Base-by-base conservation (phyloP, 2,888 invertebrate genomes). In the Oligia latruncula region DNA sequence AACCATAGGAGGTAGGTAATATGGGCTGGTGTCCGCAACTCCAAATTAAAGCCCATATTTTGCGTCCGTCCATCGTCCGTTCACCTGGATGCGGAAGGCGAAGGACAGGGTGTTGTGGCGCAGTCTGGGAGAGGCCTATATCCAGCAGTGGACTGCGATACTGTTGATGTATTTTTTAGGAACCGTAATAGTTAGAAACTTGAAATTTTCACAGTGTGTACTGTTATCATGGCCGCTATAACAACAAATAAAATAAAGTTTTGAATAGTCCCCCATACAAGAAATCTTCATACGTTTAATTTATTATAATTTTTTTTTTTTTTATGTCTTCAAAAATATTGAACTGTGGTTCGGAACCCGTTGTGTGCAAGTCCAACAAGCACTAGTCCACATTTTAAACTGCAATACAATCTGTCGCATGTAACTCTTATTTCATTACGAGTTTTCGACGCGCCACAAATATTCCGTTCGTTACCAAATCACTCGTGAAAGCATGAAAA, bases 401-500 rank as follows among this genome's bases (percentile, higher is more conserved):
- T 4, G 13, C 52, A 52, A 13, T 46, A 71, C 60, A 62, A 46
- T 52, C n/a, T 40, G 68, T 58, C 60, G 49, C 29, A 13, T 40
- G 6, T 67, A 67, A 71, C 73, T 74, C 64, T 71, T 67, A 86
- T 83, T 84, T 65, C 35, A 82, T 86, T 82, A 86, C 75, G 8
- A 70, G n/a, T 46, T 60, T 40, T 35, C 46, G 49, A 73, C 40
- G n/a, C 15, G 20, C 66, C 52, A 64, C 76, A 83, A 77, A 87
- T 77, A 80, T 83, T 72, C 71, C 35, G 43, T 87, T 80, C 64
- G 73, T 74, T 82, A 83, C 67, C 29, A 46, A 74, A 76, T 58
- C 71, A 64, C 49, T 74, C 71, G 68, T 73, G 62, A 20, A 65
- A 82, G 40, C 79, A 64, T 84, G 80, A 68, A 82, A 74, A 86